phyloP scores from a whole-genome alignment of 2,888 invertebrate species.

The Tupiocoris notatus region DNA sequence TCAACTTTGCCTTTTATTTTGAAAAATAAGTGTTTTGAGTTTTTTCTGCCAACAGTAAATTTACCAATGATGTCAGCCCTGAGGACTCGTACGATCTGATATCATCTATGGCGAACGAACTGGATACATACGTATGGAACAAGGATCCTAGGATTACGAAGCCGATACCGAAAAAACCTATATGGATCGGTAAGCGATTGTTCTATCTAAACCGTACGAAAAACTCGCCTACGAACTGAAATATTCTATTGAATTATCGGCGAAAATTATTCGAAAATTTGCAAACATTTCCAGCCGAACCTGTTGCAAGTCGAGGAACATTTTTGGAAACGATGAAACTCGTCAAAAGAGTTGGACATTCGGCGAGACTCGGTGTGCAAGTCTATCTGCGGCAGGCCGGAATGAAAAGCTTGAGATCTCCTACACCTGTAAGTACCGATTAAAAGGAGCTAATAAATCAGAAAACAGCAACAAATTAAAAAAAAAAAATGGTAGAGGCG shows the following conservation, averaged over 20 bases:
- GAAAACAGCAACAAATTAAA: not conserved
- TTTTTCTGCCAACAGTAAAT: slow-evolving; percentile 10
- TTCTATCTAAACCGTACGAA: not conserved
- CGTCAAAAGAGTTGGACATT: slow-evolving; percentile 70
- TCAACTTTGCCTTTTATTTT: not conserved
- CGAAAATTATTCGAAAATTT: not conserved
- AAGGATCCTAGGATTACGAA: slow-evolving; percentile 50
- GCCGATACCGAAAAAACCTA: slow-evolving; percentile 52
- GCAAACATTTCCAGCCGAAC: slow-evolving; percentile 53
- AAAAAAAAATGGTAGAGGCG: too few species aligned
- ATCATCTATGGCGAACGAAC: slow-evolving; percentile 43
- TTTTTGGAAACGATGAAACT: slow-evolving; percentile 65
- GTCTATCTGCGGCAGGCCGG: slow-evolving; percentile 69
- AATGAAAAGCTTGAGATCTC: slow-evolving; percentile 61
- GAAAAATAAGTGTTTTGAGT: not conserved
- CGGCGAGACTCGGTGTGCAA: slow-evolving; percentile 69
- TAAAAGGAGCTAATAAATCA: not conserved
- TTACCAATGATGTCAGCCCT: slow-evolving; percentile 16
- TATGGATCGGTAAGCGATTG: slow-evolving; percentile 56
- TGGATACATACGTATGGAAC: slow-evolving; percentile 49
- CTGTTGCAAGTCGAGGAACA: slow-evolving; percentile 52
- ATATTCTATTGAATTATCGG: not conserved
- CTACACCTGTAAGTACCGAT: slow-evolving; percentile 62
- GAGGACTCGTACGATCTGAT: slow-evolving; percentile 42
- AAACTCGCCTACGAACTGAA: not conserved